phyloP scores from a whole-genome alignment of 2,797 vertebrate species.

The Euphonia xanthogaster region DNA sequence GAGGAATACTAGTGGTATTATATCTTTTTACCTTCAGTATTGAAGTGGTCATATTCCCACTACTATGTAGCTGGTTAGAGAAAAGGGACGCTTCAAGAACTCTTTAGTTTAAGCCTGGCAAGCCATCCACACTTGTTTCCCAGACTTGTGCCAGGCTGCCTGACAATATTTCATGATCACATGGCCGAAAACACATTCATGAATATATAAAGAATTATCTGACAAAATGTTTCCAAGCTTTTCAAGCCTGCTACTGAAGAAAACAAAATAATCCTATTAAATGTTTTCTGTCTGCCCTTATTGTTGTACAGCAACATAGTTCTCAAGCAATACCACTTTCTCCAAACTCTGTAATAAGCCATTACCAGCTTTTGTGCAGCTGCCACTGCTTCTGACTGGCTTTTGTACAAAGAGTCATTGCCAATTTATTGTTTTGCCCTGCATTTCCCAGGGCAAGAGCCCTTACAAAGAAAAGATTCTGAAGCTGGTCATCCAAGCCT shows the following conservation, averaged over 20 bases:
- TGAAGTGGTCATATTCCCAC: background rate
- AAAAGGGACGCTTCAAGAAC: background rate
- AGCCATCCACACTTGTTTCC: background rate
- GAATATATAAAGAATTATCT: background rate
- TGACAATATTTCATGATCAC: background rate
- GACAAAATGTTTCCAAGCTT: background rate
- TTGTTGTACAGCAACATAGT: background rate
- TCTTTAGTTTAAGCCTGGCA: background rate
- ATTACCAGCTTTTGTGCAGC: constrained; percentile 23
- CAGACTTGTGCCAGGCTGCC: background rate
- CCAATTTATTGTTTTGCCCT: constrained; percentile 8
- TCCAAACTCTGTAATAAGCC: background rate
- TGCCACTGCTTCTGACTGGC: background rate
- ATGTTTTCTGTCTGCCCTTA: background rate
- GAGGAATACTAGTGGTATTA: background rate
- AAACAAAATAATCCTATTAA: constrained; percentile 25
- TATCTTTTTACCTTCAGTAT: background rate
- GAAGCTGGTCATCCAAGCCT: background rate
- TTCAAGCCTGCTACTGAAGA: background rate
- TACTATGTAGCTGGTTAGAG: background rate
- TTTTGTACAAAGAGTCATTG: background rate
- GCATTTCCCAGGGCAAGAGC: background rate
- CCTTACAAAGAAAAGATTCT: background rate
- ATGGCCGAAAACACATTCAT: background rate
- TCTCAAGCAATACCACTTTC: background rate